Percentiles rank a stretch among this genome's conserved stretches.
These are phyloP conservation scores for Cerceris rybyensis DNA, from an alignment of 2,888 invertebrate species.

Conservation along the genomic window DNA sequence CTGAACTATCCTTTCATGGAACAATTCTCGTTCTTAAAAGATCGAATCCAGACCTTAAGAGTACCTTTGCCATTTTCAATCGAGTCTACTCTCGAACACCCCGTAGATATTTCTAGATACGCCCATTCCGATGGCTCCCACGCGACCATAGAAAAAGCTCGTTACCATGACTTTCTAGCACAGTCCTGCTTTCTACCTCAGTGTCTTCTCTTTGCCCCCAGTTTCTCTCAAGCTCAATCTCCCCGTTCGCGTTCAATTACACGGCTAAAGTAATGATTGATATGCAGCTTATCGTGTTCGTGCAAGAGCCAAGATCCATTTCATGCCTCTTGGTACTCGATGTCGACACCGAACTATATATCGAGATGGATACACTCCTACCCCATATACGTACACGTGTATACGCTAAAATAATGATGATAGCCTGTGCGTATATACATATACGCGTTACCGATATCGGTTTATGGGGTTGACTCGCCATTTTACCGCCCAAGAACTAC, in stretches of 20 bases:
- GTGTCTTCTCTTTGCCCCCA: conserved; percentile 21
- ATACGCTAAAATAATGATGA: conserved; percentile 61
- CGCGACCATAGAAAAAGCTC: conserved; percentile 64
- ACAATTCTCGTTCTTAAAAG: too few species aligned
- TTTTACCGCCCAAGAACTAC: conserved; percentile 55
- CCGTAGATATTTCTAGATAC: conserved; percentile 45
- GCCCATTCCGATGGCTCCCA: conserved; percentile 60
- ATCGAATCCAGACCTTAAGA: too few species aligned
- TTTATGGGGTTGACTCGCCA: conserved; percentile 57
- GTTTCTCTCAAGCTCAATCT: conserved; percentile 4
- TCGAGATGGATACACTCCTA: neutral
- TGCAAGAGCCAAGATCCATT: conserved; percentile 52
- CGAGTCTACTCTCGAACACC: conserved; percentile 28
- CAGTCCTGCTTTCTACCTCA: conserved; percentile 41
- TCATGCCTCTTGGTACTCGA: conserved; percentile 32
- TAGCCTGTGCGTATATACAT: conserved; percentile 19
- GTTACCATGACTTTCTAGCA: conserved; percentile 58
- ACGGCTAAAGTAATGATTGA: conserved; percentile 63
- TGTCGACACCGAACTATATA: conserved; percentile 27
- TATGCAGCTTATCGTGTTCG: conserved; percentile 54
- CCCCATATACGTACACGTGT: neutral
- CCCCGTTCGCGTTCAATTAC: conserved; percentile 62
- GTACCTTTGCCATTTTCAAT: neutral
- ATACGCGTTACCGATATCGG: conserved; percentile 29
- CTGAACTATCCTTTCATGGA: too few species aligned